These are phyloP conservation scores for Drosophila burlai DNA, from an alignment of 1,140 invertebrate genomes.

Conservation along the genomic window DNA sequence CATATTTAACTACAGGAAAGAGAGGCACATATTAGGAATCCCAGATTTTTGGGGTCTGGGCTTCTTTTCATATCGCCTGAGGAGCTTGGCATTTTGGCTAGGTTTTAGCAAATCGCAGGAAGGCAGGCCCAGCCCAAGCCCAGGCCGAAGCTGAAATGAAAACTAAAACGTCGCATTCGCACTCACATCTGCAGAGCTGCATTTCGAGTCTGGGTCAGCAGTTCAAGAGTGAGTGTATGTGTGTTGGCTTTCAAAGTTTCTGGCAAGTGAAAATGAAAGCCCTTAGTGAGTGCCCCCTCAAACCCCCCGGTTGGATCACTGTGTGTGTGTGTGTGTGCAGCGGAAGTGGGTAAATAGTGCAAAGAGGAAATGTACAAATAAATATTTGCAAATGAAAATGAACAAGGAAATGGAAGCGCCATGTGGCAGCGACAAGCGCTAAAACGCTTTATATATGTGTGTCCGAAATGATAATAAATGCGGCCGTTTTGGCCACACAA, in stretches of 20 bases:
- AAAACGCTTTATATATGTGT: conserved; percentile 61
- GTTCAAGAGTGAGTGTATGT: conserved; percentile 30
- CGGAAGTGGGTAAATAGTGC: conserved; percentile 74
- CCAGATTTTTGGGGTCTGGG: conserved; percentile 13
- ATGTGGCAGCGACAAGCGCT: conserved; percentile 61
- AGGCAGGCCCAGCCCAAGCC: conserved; percentile 34
- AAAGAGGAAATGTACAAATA: conserved; percentile 75
- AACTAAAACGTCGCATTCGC: conserved; percentile 65
- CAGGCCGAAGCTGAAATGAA: conserved; percentile 48
- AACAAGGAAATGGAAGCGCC: conserved; percentile 74
- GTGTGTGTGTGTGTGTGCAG: conserved; percentile 39
- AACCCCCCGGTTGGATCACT: background rate
- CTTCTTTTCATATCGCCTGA: conserved; percentile 22
- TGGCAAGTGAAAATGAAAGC: conserved; percentile 75
- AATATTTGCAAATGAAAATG: conserved; percentile 80
- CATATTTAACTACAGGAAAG: background rate
- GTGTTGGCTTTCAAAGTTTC: conserved; percentile 38
- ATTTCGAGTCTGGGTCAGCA: conserved; percentile 62
- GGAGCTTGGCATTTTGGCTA: conserved; percentile 33
- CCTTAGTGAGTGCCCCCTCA: conserved; percentile 26
- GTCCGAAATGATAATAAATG: conserved; percentile 49
- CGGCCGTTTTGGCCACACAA: conserved; percentile 25
- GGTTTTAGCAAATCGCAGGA: conserved; percentile 68
- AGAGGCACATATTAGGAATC: conserved; percentile 1
- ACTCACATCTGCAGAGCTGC: conserved; percentile 58